A percentile compares a stretch with the other conserved stretches of the same genome.
These are phyloP conservation scores for Polypterus bichir DNA, from an alignment of 2,113 vertebrate genomes.

Conservation along the genomic window DNA sequence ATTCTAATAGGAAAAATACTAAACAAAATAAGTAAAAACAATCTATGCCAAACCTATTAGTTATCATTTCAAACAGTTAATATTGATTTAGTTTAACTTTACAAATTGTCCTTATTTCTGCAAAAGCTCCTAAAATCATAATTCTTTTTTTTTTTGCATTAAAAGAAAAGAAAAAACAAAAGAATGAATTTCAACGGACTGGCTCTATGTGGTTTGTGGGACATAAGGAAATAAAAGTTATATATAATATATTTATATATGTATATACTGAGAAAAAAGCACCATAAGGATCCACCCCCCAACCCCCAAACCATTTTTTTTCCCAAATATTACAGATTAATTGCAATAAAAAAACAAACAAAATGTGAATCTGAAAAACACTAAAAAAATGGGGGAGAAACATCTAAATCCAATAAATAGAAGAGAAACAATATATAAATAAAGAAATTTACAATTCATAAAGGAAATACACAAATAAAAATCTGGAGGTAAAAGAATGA, in stretches of 20 bases:
- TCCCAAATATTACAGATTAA: constrained; percentile 35
- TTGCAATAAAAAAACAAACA: constrained; percentile 32
- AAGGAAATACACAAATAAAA: constrained; percentile 33
- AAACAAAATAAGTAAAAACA: constrained; percentile 31
- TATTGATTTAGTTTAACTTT: neutral
- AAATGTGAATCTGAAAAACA: constrained; percentile 30
- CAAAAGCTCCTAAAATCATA: too few relatives aligned
- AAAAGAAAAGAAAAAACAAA: too few relatives aligned
- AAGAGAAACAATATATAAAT: constrained; percentile 49
- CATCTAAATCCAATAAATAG: constrained; percentile 55
- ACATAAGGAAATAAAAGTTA: constrained; percentile 43
- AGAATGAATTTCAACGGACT: too few relatives aligned
- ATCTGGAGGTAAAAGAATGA: constrained; percentile 14
- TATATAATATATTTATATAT: constrained; percentile 44
- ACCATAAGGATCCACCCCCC: constrained; percentile 34
- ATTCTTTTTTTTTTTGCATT: too few relatives aligned
- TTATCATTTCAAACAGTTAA: neutral
- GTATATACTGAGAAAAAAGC: constrained; percentile 45
- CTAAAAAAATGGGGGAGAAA: constrained; percentile 37
- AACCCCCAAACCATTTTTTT: neutral
- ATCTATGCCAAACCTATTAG: neutral
- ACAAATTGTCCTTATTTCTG: too few relatives aligned
- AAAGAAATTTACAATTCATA: constrained; percentile 32
- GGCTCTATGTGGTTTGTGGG: too few relatives aligned
- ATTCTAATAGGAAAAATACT: constrained; percentile 65